These are phyloP conservation scores for Drosophila guanche DNA, from an alignment of 1,140 invertebrate genomes.

Conservation along the genomic window DNA sequence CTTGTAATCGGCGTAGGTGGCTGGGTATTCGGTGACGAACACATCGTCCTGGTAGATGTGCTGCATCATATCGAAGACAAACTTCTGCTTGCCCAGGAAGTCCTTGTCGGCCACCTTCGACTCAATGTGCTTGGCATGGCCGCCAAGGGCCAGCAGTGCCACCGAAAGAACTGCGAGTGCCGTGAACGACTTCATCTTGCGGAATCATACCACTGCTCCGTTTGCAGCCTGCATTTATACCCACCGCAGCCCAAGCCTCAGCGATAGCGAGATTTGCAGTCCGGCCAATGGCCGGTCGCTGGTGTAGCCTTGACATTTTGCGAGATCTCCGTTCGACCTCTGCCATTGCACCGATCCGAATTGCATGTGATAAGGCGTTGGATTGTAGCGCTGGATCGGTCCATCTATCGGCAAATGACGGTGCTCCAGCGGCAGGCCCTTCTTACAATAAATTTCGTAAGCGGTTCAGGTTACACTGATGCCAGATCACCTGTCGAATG, in stretches of 20 bases:
- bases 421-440: neutral
- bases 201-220: constrained; percentile 61
- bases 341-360: constrained; percentile 15
- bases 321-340: constrained; percentile 58
- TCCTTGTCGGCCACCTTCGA: constrained; percentile 85
- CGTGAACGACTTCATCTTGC: constrained; percentile 80
- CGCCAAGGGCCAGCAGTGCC: constrained; percentile 70
- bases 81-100: constrained; percentile 85
- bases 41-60: constrained; percentile 85
- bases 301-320: constrained; percentile 65
- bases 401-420: constrained; percentile 3
- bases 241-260: constrained; percentile 13
- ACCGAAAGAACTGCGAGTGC: constrained; percentile 67
- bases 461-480: constrained; percentile 4
- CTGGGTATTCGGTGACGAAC: constrained; percentile 81
- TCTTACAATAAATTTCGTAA: neutral
- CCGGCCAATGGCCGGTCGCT: constrained; percentile 37
- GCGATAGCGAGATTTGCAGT: constrained; percentile 14
- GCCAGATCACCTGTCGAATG: constrained; percentile 15
- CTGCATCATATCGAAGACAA: constrained; percentile 84
- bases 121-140: constrained; percentile 83
- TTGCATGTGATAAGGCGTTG: constrained; percentile 34
- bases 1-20: constrained; percentile 58
- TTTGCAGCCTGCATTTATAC: constrained; percentile 59
- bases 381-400: neutral